Evolutionary conservation across 2,888 invertebrate species (phyloP).

Genomic region (Cancer borealis): DNA sequence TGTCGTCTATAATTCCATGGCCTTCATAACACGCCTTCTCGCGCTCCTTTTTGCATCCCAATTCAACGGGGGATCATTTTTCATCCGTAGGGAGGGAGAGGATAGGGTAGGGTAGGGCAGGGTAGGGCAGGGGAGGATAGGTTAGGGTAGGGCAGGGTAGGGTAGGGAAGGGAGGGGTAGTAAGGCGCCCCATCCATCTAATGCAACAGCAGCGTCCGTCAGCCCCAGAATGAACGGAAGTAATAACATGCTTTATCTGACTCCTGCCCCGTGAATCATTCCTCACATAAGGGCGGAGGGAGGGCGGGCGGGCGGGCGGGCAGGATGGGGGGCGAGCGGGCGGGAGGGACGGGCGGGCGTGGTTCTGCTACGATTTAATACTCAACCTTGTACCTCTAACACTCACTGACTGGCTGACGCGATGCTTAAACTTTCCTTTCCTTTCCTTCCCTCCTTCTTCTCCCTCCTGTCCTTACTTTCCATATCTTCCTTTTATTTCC

Average conservation of each 20-base stretch:
- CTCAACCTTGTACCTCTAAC: neutral
- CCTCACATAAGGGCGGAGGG: conserved; percentile 3
- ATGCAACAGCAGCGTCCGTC: neutral
- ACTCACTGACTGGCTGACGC: neutral
- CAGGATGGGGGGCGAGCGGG: neutral
- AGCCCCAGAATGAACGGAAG: conserved; percentile 18
- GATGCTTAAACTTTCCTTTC: neutral
- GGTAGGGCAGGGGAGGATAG: neutral
- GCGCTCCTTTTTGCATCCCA: conserved; percentile 8
- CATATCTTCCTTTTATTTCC: neutral
- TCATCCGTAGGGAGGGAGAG: neutral
- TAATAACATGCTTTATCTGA: conserved; percentile 27
- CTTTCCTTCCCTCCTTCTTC: neutral
- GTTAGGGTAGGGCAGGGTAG: neutral
- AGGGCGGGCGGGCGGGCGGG: neutral
- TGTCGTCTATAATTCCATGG: neutral
- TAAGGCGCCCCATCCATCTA: neutral
- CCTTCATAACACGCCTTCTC: neutral
- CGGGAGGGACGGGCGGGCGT: neutral
- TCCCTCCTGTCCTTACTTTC: neutral
- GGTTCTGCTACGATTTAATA: neutral
- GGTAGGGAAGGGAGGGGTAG: neutral
- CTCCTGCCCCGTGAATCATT: neutral
- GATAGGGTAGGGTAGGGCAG: neutral
- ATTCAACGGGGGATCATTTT: conserved; percentile 1